Percentiles rank a stretch among this genome's conserved stretches.
These are phyloP conservation scores for Sinopyrophorus schimmeli DNA, from an alignment of 2,888 invertebrate genomes.

Conservation along the genomic window DNA sequence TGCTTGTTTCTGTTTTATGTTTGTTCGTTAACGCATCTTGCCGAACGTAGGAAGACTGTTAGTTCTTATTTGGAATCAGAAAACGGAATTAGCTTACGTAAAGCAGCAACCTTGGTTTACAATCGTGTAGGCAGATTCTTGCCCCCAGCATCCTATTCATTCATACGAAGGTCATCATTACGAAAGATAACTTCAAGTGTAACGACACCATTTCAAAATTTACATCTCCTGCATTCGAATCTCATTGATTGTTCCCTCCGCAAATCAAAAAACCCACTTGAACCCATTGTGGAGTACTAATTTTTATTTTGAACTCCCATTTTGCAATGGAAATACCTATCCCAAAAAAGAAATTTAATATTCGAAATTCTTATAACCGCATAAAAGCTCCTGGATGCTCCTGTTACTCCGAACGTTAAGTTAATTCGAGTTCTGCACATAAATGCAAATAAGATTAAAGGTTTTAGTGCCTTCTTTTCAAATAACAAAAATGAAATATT, in stretches of 20 bases:
- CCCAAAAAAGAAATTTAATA: too few species aligned
- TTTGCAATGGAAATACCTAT: too few species aligned
- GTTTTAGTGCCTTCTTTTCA: background rate
- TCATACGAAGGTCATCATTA: constrained; percentile 23
- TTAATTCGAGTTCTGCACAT: constrained; percentile 3
- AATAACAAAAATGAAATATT: background rate
- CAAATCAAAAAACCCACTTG: too few species aligned
- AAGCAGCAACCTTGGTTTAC: constrained; percentile 26
- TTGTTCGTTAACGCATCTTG: constrained; percentile 11
- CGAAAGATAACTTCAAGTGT: constrained; percentile 18
- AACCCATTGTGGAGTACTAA: too few species aligned
- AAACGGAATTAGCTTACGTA: constrained; percentile 24
- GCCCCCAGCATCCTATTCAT: constrained; percentile 21
- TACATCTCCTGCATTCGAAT: too few species aligned
- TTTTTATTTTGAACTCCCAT: too few species aligned
- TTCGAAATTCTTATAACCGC: too few species aligned
- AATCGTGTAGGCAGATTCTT: constrained; percentile 21
- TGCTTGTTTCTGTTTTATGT: constrained; percentile 16
- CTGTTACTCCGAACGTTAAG: too few species aligned
- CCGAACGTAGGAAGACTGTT: constrained; percentile 21
- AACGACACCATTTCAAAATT: constrained; percentile 19
- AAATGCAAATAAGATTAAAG: constrained; percentile 5
- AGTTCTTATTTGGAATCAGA: constrained; percentile 20
- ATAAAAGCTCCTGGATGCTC: too few species aligned
- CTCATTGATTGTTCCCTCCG: too few species aligned